These are phyloP conservation scores for Cephus runcator DNA, from an alignment of 2,888 invertebrate species.

Conservation along the genomic window DNA sequence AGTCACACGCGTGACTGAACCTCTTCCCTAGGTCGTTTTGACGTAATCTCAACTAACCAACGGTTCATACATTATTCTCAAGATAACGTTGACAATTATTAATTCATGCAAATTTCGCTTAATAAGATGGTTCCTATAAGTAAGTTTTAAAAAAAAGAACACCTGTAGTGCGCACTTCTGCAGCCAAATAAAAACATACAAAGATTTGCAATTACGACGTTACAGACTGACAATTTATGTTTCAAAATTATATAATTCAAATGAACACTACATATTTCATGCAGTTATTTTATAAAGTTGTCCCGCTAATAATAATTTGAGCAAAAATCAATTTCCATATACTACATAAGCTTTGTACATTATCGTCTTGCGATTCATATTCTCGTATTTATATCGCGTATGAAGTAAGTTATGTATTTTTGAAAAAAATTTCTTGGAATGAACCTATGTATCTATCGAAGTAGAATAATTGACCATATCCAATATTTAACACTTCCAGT, in stretches of 20 bases:
- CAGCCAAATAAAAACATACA: no score
- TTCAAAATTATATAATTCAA: not conserved
- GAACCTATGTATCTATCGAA: not conserved
- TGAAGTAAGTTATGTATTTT: not conserved
- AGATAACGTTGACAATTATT: not conserved
- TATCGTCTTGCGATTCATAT: not conserved
- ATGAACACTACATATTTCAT: not conserved
- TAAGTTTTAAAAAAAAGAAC: not conserved
- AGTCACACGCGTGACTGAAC: constrained; percentile 20
- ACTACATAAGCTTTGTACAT: no score
- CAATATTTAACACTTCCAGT: not conserved
- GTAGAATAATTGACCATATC: not conserved
- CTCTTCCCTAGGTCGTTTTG: constrained; percentile 7
- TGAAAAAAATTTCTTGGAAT: not conserved
- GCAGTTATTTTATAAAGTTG: not conserved
- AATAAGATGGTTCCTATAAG: not conserved
- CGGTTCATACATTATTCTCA: constrained; percentile 3
- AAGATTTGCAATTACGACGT: no score
- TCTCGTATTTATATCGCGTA: no score
- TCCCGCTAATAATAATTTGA: not conserved
- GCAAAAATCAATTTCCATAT: not conserved
- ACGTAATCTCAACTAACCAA: constrained; percentile 6
- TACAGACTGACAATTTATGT: no score
- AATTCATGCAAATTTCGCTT: not conserved
- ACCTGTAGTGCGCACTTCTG: no score